Conservation (phyloP, 2,113 vertebrate species). For the Sphaerodactylus townsendi region DNA sequence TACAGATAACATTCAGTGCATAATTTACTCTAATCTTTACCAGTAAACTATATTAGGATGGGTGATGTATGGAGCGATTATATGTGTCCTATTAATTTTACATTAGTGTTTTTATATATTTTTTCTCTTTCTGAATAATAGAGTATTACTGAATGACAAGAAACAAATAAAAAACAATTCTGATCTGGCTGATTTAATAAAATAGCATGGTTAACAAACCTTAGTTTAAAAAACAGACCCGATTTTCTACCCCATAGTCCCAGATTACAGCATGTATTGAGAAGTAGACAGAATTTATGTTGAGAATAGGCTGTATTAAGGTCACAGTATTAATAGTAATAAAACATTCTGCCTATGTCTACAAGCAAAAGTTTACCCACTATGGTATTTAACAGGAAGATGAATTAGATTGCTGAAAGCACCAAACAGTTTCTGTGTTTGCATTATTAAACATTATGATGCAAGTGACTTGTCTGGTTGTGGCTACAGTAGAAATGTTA, state of each 20-base stretch:
- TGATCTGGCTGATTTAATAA: not conserved
- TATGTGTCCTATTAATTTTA: too few species aligned
- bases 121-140: too few species aligned
- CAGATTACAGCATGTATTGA: constrained; percentile 12
- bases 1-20: too few species aligned
- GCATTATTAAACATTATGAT: constrained; percentile 25
- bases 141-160: too few species aligned
- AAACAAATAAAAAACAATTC: too few species aligned
- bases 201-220: not conserved
- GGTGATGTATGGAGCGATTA: too few species aligned
- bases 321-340: constrained; percentile 33
- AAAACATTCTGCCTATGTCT: constrained; percentile 13
- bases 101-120: too few species aligned
- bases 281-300: not conserved
- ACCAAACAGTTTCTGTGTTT: constrained; percentile 13
- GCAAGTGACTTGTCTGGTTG: constrained; percentile 1
- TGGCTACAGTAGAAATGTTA: not conserved
- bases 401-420: constrained; percentile 28
- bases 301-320: not conserved
- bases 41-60: too few species aligned
- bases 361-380: constrained; percentile 4
- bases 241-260: not conserved
- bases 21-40: too few species aligned
- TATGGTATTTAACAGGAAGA: constrained; percentile 27
- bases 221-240: not conserved